Evolutionary conservation across 2,888 invertebrate genomes (phyloP), one percentile per base, ranked within the genome.

Genomic region (Xestobium rufovillosum): DNA sequence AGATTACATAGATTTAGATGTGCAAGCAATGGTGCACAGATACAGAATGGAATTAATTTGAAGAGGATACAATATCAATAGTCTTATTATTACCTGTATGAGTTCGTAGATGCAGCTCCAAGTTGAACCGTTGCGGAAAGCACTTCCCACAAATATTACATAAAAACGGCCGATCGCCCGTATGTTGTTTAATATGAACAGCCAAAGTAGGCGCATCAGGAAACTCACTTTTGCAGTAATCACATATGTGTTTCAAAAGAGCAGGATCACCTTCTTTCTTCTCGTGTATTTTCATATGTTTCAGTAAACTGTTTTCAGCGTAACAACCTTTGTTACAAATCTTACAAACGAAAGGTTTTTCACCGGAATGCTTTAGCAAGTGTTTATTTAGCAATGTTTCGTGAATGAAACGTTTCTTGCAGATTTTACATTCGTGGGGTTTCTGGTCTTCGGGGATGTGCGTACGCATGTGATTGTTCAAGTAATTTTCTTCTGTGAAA

Each of bases 261-360:
- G 59, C 65, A 2, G 65, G 65, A 54, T 67, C 67, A 1, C 66
- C 67, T 48, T 66, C 65, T 46, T 63, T 65, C 43, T 65, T 65
- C 44, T 66, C 66, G 25, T 67, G 67, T 13, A 67, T 67, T 44
- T 66, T 66, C 67, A 67, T 67, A 39, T 67, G 67, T 48, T 67
- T 67, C 34, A 66, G 45, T 19, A 67, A 44, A 47, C 67, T 67
- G 43, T 67, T 67, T 48, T 66, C 67, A 2, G 67, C 67, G 36
- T 63, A 66, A 37, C 23, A 19, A 19, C 23, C 23, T n/a, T 19
- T 19, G 23, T 19, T 19, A 40, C 59, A 59, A 26, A 59, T 56
- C 42, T 66, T 66, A 47, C 68, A 68, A n/a, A 69, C 59, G 47
- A 67, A 67, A 2, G 68, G 67, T 41, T 68, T 68, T 45, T 68